Conservation (phyloP, 1,140 invertebrate species). For the Heliconius eleuchia region DNA sequence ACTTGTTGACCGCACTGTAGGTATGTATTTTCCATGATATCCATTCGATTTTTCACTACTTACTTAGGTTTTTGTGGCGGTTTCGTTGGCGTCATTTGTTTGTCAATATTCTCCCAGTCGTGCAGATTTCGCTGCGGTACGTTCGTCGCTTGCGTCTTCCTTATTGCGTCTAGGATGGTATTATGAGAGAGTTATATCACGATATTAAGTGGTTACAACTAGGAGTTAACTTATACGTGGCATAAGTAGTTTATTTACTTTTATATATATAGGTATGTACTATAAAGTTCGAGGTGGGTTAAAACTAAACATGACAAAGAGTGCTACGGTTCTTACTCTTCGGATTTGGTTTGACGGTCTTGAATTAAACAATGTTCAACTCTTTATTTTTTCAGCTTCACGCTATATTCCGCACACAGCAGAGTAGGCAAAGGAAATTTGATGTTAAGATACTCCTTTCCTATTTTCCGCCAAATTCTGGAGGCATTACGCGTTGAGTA, state of each 20-base stretch:
- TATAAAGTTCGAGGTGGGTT: neutral
- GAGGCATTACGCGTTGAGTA: too few species aligned
- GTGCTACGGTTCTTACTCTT: neutral
- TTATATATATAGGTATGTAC: neutral
- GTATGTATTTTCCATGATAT: too few species aligned
- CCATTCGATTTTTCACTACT: neutral
- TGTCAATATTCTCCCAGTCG: slow-evolving; percentile 73
- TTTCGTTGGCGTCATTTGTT: slow-evolving; percentile 54
- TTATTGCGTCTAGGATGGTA: slow-evolving; percentile 66
- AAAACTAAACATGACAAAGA: neutral
- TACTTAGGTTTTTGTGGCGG: slow-evolving; percentile 53
- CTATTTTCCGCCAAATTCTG: too few species aligned
- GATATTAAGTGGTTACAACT: neutral
- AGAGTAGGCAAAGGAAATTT: too few species aligned
- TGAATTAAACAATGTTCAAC: too few species aligned
- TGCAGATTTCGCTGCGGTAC: slow-evolving; percentile 71
- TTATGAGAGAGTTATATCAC: slow-evolving; percentile 12
- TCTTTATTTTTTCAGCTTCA: neutral
- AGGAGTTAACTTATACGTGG: neutral
- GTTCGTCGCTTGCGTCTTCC: slow-evolving; percentile 80
- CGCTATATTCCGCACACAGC: too few species aligned
- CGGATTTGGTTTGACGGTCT: too few species aligned
- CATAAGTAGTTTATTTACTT: neutral
- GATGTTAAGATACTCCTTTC: too few species aligned
- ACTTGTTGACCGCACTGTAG: too few species aligned